These are phyloP conservation scores for Amazona guildingii DNA, from an alignment of 2,113 vertebrate genomes.

Conservation along the genomic window DNA sequence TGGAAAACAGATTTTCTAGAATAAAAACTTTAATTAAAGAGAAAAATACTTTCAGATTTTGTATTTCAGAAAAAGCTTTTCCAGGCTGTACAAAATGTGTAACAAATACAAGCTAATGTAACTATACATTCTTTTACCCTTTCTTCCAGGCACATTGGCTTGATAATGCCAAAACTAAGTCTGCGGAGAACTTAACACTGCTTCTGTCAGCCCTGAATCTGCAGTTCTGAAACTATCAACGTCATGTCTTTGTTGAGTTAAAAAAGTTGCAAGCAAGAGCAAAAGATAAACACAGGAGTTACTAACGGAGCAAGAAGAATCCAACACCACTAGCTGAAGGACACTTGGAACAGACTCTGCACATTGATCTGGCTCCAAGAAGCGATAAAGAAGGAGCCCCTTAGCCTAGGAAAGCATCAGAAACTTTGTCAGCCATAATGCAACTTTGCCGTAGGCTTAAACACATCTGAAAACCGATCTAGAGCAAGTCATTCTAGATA, in stretches of 20 bases:
- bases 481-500: background rate
- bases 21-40: background rate
- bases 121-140: background rate
- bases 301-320: background rate
- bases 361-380: accelerated
- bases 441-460: background rate
- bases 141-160: background rate
- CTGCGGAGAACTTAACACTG: background rate
- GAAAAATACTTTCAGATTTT: background rate
- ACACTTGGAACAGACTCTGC: background rate
- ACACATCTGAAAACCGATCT: background rate
- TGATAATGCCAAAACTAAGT: background rate
- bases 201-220: background rate
- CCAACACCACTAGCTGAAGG: background rate
- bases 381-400: accelerated
- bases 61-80: background rate
- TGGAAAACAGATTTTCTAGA: background rate
- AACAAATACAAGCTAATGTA: background rate
- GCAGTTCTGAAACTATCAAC: background rate
- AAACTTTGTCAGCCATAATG: background rate
- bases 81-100: background rate
- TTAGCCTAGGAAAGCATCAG: background rate
- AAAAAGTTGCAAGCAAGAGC: background rate
- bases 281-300: background rate
- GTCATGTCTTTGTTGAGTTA: background rate